Percentiles rank a stretch among this genome's conserved stretches.
These are phyloP conservation scores for Trachymyrmex cornetzi DNA, from an alignment of 1,140 invertebrate genomes.

Conservation along the genomic window DNA sequence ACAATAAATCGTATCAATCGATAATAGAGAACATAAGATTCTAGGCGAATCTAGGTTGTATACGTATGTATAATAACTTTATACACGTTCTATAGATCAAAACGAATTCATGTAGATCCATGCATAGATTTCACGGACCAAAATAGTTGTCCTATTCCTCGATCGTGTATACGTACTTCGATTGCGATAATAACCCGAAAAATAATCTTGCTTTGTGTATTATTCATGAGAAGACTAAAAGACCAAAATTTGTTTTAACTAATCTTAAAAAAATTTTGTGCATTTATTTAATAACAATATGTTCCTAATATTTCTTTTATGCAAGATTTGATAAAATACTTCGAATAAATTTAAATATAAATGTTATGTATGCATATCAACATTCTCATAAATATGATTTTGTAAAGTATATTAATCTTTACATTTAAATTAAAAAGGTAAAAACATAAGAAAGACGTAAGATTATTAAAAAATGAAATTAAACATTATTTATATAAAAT, in stretches of 20 bases:
- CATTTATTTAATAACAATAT: not conserved
- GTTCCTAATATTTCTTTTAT: not conserved
- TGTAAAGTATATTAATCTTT: not conserved
- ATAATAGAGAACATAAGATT: conserved; percentile 13
- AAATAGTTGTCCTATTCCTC: conserved; percentile 19
- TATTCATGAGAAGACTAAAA: not conserved
- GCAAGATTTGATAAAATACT: not conserved
- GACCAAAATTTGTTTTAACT: not conserved
- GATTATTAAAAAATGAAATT: not conserved
- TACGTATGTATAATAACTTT: conserved; percentile 9
- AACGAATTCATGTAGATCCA: no score
- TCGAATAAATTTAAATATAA: not conserved
- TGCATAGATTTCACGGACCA: not conserved
- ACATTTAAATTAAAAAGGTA: not conserved
- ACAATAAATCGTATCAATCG: conserved; percentile 39
- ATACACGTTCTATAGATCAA: not conserved
- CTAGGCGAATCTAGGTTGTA: conserved; percentile 25
- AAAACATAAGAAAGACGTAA: not conserved
- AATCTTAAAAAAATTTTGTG: not conserved
- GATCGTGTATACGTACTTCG: not conserved
- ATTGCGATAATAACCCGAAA: not conserved
- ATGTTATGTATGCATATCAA: not conserved
- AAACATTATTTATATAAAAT: not conserved
- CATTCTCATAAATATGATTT: not conserved
- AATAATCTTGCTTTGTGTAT: not conserved